These are phyloP conservation scores for Globia sparganii DNA, from an alignment of 2,888 invertebrate species.

Conservation along the genomic window DNA sequence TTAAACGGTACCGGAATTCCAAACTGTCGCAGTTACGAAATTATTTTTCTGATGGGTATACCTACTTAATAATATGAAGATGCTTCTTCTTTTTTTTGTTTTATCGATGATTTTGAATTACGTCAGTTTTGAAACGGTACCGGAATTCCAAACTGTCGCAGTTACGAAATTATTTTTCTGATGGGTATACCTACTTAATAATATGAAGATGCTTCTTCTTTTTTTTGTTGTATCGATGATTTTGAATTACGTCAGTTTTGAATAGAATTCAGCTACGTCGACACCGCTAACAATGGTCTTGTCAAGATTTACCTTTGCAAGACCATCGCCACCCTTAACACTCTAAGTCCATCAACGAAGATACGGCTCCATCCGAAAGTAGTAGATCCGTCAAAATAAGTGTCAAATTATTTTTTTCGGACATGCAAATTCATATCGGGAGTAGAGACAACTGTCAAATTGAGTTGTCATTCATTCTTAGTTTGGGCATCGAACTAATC, in stretches of 20 bases:
- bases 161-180: background rate
- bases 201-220: background rate
- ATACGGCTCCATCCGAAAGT: no score
- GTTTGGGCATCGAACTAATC: no score
- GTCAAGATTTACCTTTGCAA: no score
- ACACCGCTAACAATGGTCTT: background rate
- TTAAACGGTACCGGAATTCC: conserved; percentile 26
- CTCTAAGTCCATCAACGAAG: no score
- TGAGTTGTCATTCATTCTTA: no score
- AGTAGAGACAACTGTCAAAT: no score
- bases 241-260: background rate
- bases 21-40: background rate
- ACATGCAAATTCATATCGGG: no score
- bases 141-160: background rate
- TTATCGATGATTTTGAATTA: background rate
- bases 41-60: background rate
- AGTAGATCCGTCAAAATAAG: no score
- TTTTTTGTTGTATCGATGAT: background rate
- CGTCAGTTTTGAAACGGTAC: conserved; percentile 37
- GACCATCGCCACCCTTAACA: background rate
- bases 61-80: background rate
- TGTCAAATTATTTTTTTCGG: no score
- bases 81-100: background rate
- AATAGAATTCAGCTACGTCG: background rate
- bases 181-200: background rate